phyloP scores from a whole-genome alignment of 2,888 invertebrate species.

The Lasioglossum pauxillum region DNA sequence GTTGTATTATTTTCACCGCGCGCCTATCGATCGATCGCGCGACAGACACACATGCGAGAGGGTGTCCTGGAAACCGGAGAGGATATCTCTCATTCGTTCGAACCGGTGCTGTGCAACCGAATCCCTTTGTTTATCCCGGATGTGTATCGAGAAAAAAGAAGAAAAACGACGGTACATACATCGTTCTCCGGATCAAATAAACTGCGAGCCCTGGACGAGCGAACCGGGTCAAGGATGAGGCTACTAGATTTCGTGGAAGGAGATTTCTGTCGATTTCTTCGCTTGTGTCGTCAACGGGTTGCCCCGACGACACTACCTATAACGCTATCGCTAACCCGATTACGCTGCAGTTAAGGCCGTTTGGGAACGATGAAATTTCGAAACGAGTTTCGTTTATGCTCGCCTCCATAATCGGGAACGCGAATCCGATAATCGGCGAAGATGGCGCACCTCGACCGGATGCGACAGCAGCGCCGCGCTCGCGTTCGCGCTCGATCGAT shows the following conservation, averaged over 20 bases:
- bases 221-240: constrained; percentile 53
- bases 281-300: background rate
- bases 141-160: constrained; percentile 17
- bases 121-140: constrained; percentile 22
- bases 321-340: constrained; percentile 24
- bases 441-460: background rate
- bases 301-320: background rate
- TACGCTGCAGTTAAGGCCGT: constrained; percentile 8
- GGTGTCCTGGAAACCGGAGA: constrained; percentile 24
- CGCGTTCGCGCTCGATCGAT: background rate
- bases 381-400: constrained; percentile 5
- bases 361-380: constrained; percentile 29
- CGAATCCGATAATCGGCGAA: constrained; percentile 25
- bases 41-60: background rate
- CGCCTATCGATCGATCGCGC: constrained; percentile 35
- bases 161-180: background rate
- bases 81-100: background rate
- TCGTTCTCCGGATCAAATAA: constrained; percentile 17
- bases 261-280: constrained; percentile 12
- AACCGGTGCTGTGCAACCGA: background rate
- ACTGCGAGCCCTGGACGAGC: background rate
- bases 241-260: constrained; percentile 39
- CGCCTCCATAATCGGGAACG: background rate
- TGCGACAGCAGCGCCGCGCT: background rate
- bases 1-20: constrained; percentile 41